Base-by-base conservation (phyloP, 2,888 invertebrate species). In the Agrotis ipsilon region DNA sequence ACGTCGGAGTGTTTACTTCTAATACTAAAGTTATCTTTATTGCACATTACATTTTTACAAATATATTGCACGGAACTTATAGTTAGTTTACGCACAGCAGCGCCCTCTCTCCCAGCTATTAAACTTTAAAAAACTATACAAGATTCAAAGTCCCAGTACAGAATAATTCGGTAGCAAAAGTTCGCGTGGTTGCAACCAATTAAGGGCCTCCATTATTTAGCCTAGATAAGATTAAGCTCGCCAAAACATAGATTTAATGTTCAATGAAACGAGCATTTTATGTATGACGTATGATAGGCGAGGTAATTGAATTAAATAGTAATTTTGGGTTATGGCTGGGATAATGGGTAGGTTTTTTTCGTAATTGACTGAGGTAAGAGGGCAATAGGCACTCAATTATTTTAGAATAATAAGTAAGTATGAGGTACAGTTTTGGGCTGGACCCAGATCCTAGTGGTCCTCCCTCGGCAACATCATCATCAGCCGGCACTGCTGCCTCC, bases 211-310 rank as follows among this genome's bases (percentile, higher is more conserved):
- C 72, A 82, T 83, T 81, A 84, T 84, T 86, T 82, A 70, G 74
- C 82, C 69, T 49, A 77, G 88, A 88, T 88, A 87, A 88, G 88
- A 85, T 86, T 85, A 81, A 67, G 67, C 55, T 60, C 59, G 57
- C 69, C 75, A 64, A 79, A 87, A 81, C 81, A 80, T 72, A 82
- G 75, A 81, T 85, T 86, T 84, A 77, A 83, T 79, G 81, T 66
- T 79, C 57, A 68, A 74, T 78, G 24, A 60, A 81, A 85, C 79
- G 82, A 51, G 46, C 65, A 45, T 68, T 73, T 80, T 82, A 79
- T 79, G 79, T 80, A 82, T 82, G 75, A 83, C 60, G 63, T 59
- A 64, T 78, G 78, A 78, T 64, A 66, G 65, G 39, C 24, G 32
- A 46, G 43, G 68, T 80, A 80, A 80, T 82, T 82, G 82, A 82